phyloP scores from a whole-genome alignment of 2,113 vertebrate species.

The Campylorhamphus procurvoides region DNA sequence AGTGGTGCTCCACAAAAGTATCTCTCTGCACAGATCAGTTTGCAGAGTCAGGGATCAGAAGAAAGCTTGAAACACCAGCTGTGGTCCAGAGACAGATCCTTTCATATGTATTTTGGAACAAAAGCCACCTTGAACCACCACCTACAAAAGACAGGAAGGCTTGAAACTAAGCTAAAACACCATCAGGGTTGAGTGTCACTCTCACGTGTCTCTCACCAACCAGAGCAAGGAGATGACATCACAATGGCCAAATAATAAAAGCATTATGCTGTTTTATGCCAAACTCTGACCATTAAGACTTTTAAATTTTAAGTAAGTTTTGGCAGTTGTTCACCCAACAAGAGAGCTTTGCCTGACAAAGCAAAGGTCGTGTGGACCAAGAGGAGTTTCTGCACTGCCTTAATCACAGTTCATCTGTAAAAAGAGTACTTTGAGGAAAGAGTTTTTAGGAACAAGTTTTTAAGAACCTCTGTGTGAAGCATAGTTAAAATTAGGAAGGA shows the following conservation, averaged over 20 bases:
- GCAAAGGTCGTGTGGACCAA: neutral
- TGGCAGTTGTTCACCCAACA: neutral
- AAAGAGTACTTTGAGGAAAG: neutral
- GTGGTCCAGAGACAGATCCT: neutral
- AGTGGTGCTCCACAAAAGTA: neutral
- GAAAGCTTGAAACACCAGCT: neutral
- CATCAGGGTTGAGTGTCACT: accelerated
- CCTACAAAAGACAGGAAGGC: neutral
- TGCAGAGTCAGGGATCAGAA: neutral
- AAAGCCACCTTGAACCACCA: neutral
- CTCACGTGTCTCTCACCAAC: neutral
- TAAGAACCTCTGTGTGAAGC: neutral
- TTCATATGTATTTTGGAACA: neutral
- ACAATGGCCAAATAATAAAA: neutral
- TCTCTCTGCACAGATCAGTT: neutral
- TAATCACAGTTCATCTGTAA: neutral
- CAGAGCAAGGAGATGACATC: neutral
- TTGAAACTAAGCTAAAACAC: neutral
- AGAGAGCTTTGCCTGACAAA: neutral
- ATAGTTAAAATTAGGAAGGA: neutral
- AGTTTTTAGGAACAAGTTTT: neutral
- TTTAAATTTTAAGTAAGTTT: neutral
- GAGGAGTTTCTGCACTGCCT: neutral
- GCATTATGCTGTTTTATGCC: neutral
- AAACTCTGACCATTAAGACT: neutral